Base-by-base conservation (phyloP, 2,888 invertebrate species). In the Tromatobia lineatoria region DNA sequence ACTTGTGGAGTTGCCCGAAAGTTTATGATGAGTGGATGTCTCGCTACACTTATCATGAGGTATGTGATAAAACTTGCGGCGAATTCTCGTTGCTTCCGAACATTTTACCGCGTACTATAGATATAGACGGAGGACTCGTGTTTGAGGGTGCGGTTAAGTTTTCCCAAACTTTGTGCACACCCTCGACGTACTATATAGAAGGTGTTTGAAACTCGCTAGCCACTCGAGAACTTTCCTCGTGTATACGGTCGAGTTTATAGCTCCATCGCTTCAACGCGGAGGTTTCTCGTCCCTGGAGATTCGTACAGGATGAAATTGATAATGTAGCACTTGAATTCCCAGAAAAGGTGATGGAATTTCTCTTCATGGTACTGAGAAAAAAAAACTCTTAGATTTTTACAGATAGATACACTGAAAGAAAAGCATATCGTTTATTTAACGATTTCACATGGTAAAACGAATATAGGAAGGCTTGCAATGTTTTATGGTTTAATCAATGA, bases 11-110 rank as follows among this genome's bases (percentile, higher is more conserved):
- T 59, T 29, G 3, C 3, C 29, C 25, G 59, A 59, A 29, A 59
- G 15, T 59, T 59, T 59, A 7, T 29, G 52, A 52, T 18, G 50
- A 67, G n/a, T 25, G 69, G 20, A 70, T 20, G 38, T 29, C 50
- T 34, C 52, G 50, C 18, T 29, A 47, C 29, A 23, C 52, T 52
- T 52, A n/a, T 69, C 69, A 4, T 7, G 34, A 13, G 52, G 18
- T 15, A 18, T 54, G 34, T 20, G 70, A 70, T 52, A 34, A 70
- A 70, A 54, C 54, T 42, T 52, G 15, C 10, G 20, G 38, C 38
- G 54, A 54, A 70, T 70, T 70, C 34, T 52, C 69, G 52, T 29
- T 34, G 50, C n/a, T 69, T 69, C 29, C 25, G 13, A 64, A 18
- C 42, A 29, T 20, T 45, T 45, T 42, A 45, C 13, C 20, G 66